Conservation (phyloP, 2,113 vertebrate genomes). For the Micromys minutus region DNA sequence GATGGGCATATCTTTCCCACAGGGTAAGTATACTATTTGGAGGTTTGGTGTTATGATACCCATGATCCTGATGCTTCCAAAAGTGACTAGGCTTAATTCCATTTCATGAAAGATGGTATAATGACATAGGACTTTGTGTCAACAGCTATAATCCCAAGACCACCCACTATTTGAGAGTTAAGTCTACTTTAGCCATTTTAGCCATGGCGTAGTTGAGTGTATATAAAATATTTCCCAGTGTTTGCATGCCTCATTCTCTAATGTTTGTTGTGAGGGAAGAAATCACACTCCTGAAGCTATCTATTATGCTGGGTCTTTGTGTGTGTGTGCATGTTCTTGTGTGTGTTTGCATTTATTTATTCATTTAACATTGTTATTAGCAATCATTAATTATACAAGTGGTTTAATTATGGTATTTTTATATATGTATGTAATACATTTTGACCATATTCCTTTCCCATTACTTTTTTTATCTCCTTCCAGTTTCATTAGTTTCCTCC, state of each 20-base stretch:
- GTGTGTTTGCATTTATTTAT: background rate
- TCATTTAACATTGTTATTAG: background rate
- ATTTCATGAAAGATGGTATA: background rate
- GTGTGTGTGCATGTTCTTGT: background rate
- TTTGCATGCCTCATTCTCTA: conserved; percentile 3
- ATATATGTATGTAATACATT: background rate
- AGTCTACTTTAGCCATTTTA: conserved; percentile 33
- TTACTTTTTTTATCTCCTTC: too few species aligned
- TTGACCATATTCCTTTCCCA: background rate
- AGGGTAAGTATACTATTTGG: background rate
- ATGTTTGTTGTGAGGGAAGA: background rate
- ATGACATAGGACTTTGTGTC: background rate
- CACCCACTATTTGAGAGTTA: background rate
- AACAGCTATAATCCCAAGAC: background rate
- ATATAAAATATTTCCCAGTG: background rate
- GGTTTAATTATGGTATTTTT: background rate
- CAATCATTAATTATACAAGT: background rate
- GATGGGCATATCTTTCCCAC: background rate
- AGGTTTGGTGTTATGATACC: background rate
- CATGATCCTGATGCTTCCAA: background rate
- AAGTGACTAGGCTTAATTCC: background rate
- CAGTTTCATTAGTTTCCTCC: too few species aligned
- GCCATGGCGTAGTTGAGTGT: background rate
- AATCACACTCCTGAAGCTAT: background rate
- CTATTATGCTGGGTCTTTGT: background rate